Conservation (phyloP, 2,888 invertebrate genomes). For the Tolmerus cingulatus region DNA sequence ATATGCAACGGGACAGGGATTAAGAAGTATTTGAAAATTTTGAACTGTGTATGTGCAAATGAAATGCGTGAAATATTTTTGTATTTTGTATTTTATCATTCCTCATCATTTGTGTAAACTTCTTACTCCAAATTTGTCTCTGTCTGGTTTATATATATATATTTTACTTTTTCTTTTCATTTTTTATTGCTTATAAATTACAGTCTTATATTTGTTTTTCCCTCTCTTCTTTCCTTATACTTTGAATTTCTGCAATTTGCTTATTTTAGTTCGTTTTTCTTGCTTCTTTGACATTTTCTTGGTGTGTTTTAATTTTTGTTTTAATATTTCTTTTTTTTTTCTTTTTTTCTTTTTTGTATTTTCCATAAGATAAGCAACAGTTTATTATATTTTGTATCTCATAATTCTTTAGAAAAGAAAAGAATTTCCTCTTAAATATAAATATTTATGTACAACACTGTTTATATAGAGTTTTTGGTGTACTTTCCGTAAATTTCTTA, state of each 20-base stretch:
- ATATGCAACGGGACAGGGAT: too few species aligned
- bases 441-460: constrained; percentile 4
- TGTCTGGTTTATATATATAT: not conserved
- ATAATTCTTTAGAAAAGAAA: not conserved
- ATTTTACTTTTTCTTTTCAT: not conserved
- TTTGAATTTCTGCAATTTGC: constrained; percentile 26
- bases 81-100: constrained; percentile 24
- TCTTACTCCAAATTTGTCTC: constrained; percentile 15
- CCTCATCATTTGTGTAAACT: constrained; percentile 32
- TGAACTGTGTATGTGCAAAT: not conserved
- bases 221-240: constrained; percentile 3
- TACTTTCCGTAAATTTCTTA: not conserved
- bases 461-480: not conserved
- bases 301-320: not conserved
- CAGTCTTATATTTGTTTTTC: constrained; percentile 34
- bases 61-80: not conserved
- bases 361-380: constrained; percentile 29
- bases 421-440: not conserved
- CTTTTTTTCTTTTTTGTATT: not conserved
- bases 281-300: not conserved
- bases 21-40: too few species aligned
- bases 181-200: constrained; percentile 35
- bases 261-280: not conserved
- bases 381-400: constrained; percentile 12
- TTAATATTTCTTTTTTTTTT: not conserved